Percentiles rank a stretch among this genome's conserved stretches.
Evolutionary conservation across 2,888 invertebrate species (phyloP).

Genomic region (Xanthostigma xanthostigma): DNA sequence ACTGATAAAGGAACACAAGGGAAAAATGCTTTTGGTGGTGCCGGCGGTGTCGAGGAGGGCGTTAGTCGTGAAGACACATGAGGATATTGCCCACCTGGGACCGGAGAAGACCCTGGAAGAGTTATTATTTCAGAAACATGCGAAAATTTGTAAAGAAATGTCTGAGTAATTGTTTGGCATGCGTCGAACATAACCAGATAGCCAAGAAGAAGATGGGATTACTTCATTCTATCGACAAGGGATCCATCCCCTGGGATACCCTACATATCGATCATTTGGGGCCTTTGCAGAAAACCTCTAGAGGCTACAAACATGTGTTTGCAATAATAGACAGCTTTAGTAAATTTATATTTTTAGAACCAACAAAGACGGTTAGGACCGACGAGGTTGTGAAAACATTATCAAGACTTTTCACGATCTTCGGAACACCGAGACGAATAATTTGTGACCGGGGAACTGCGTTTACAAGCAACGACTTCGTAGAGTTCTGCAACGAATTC

Average conservation of each 20-base stretch:
- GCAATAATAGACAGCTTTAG: constrained; percentile 19
- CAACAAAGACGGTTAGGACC: constrained; percentile 17
- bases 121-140: neutral
- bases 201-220: constrained; percentile 16
- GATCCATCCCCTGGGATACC: constrained; percentile 16
- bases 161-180: too few relatives aligned
- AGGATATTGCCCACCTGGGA: too few relatives aligned
- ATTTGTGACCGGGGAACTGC: constrained; percentile 15
- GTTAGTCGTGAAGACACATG: too few relatives aligned
- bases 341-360: constrained; percentile 20
- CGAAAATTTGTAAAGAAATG: too few relatives aligned
- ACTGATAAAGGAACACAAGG: too few relatives aligned
- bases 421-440: constrained; percentile 14
- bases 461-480: constrained; percentile 11
- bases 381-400: constrained; percentile 15
- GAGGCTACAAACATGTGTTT: constrained; percentile 18
- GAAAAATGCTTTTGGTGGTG: too few relatives aligned
- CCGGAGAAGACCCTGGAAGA: too few relatives aligned
- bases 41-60: too few relatives aligned
- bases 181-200: too few relatives aligned
- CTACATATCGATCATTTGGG: constrained; percentile 22
- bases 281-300: constrained; percentile 18
- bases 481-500: constrained; percentile 4
- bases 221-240: constrained; percentile 18
- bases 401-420: constrained; percentile 11